These are phyloP conservation scores for Vulpes ferrilata DNA, from an alignment of 2,113 vertebrate genomes.

Conservation along the genomic window DNA sequence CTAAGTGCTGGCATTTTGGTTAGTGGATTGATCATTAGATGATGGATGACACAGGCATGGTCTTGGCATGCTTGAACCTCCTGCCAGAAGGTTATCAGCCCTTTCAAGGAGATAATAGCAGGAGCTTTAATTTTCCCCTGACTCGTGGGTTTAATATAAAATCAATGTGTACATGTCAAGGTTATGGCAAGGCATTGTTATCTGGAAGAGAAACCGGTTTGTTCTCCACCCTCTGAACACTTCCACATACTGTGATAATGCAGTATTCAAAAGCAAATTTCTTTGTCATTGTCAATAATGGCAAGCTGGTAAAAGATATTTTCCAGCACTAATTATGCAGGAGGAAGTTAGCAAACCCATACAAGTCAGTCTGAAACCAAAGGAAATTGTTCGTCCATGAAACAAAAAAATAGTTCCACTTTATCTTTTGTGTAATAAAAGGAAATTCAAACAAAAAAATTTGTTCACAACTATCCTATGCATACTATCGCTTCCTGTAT, in stretches of 20 bases:
- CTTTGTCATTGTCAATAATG: conserved; percentile 77
- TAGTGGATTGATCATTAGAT: conserved; percentile 19
- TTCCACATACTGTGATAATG: conserved; percentile 49
- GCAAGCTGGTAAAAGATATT: conserved; percentile 36
- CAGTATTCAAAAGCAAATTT: conserved; percentile 80
- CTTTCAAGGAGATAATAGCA: conserved; percentile 72
- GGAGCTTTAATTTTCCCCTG: conserved; percentile 74
- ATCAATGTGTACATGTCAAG: conserved; percentile 79
- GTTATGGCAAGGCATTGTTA: conserved; percentile 38
- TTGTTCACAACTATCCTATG: background rate
- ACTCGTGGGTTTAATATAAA: conserved; percentile 76
- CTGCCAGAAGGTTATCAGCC: conserved; percentile 60
- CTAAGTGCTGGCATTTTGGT: background rate
- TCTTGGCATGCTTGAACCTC: background rate
- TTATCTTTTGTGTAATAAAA: conserved; percentile 45
- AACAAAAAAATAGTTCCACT: conserved; percentile 54
- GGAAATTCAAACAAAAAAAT: conserved; percentile 12
- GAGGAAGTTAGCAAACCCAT: conserved; percentile 74
- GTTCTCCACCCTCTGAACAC: conserved; percentile 41
- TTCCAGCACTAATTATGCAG: conserved; percentile 64
- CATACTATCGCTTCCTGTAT: background rate
- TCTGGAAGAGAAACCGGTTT: conserved; percentile 69
- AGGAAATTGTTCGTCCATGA: conserved; percentile 49
- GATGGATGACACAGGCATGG: background rate
- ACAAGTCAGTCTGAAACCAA: conserved; percentile 69